Conservation (phyloP, 2,888 invertebrate species). For the Sinodicranocentrus sp. region DNA sequence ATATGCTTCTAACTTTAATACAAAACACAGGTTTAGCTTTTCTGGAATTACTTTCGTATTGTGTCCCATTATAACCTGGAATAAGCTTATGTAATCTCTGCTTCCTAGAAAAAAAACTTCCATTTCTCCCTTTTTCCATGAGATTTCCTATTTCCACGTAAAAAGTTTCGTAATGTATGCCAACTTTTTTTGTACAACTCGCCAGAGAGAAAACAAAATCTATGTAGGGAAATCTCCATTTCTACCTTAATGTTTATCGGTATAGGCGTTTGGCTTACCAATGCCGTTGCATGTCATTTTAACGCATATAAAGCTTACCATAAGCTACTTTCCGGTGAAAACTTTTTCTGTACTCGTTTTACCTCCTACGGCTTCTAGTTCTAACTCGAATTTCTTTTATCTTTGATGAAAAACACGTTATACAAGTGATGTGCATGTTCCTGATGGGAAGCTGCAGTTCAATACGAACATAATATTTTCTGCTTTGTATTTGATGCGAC, state of each 20-base stretch:
- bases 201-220: background rate
- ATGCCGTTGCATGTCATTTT: too few species aligned
- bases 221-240: conserved; percentile 33
- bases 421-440: too few species aligned
- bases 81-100: conserved; percentile 44
- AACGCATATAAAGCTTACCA: too few species aligned
- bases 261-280: background rate
- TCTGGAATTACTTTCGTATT: too few species aligned
- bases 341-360: background rate
- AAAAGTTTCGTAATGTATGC: conserved; percentile 39
- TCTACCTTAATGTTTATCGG: background rate
- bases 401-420: conserved; percentile 34
- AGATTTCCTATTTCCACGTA: conserved; percentile 14
- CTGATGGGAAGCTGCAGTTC: background rate
- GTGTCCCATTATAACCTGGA: conserved; percentile 33
- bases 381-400: conserved; percentile 30
- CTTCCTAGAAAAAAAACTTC: conserved; percentile 32
- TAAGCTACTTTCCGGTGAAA: too few species aligned
- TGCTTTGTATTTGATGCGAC: background rate
- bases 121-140: conserved; percentile 13
- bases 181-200: conserved; percentile 40
- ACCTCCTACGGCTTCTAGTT: background rate
- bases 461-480: too few species aligned
- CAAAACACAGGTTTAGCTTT: too few species aligned
- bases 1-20: too few species aligned